Evolutionary conservation across 2,888 invertebrate species (phyloP).

Genomic region (Limnephilus rhombicus): DNA sequence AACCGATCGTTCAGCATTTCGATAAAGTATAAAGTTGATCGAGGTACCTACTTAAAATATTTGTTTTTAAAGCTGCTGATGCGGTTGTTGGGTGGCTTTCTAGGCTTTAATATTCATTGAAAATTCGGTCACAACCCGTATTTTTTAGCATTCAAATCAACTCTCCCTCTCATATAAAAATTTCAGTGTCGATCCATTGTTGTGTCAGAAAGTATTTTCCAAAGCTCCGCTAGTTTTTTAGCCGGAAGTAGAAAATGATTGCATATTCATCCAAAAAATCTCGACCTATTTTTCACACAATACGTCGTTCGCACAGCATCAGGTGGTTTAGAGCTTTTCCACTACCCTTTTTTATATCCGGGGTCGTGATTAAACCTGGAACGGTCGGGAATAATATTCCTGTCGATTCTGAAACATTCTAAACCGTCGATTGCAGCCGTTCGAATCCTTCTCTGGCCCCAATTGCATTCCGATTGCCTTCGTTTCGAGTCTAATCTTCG

Average conservation of each 20-base stretch:
- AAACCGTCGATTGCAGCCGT: background rate
- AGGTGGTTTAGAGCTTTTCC: constrained; percentile 31
- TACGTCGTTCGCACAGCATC: constrained; percentile 26
- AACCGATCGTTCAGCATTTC: no score
- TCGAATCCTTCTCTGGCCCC: background rate
- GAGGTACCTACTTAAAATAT: no score
- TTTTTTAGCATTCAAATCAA: background rate
- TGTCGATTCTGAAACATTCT: background rate
- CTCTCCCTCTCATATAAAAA: background rate
- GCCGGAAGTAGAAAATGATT: background rate
- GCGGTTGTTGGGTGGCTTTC: background rate
- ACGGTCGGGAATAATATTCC: background rate
- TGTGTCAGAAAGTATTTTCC: background rate
- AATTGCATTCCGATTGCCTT: constrained; percentile 41
- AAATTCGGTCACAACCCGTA: background rate
- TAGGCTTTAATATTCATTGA: background rate
- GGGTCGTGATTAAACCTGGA: constrained; percentile 20
- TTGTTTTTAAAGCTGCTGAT: background rate
- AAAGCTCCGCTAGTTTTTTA: background rate
- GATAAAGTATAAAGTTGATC: no score
- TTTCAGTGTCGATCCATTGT: background rate
- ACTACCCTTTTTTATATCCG: background rate
- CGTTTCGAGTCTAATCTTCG: constrained; percentile 25
- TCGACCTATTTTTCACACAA: constrained; percentile 30
- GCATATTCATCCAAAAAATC: background rate